phyloP scores from a whole-genome alignment of 1,140 invertebrate genomes.

The Scaptomyza graminum region DNA sequence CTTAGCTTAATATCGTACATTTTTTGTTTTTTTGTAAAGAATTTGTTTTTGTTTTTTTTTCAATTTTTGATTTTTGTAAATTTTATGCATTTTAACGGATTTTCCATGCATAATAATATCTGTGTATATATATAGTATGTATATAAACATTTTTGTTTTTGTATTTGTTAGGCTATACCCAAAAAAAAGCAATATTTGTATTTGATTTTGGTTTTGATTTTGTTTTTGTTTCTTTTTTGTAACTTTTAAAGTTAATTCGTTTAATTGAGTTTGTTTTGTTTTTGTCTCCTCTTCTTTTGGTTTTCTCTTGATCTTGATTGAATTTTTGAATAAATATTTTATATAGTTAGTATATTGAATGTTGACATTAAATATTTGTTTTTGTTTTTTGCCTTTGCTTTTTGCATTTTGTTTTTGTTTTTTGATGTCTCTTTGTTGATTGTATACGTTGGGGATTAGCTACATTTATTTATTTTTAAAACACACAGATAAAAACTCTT shows the following conservation, averaged over 20 bases:
- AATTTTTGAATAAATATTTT: constrained; percentile 14
- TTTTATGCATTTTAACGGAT: constrained; percentile 19
- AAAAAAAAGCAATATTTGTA: constrained; percentile 69
- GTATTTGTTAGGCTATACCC: constrained; percentile 51
- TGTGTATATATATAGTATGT: constrained; percentile 50
- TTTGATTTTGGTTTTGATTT: constrained; percentile 23
- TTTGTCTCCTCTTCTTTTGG: neutral
- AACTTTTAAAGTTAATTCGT: constrained; percentile 78
- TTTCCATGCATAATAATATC: constrained; percentile 38
- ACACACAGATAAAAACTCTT: constrained; percentile 27
- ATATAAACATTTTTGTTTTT: constrained; percentile 36
- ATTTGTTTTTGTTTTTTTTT: constrained; percentile 9
- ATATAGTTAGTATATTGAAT: constrained; percentile 9
- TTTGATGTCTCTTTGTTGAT: constrained; percentile 41
- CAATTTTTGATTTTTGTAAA: constrained; percentile 20
- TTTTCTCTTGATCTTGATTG: neutral
- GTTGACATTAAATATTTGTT: neutral
- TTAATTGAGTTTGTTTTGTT: constrained; percentile 58
- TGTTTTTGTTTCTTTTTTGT: constrained; percentile 47
- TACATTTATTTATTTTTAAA: constrained; percentile 1
- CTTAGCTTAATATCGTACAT: constrained; percentile 44
- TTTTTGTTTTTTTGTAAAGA: neutral
- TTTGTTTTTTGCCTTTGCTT: neutral
- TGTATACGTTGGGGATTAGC: constrained; percentile 38
- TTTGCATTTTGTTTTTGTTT: constrained; percentile 1